These are phyloP conservation scores for Aphidoletes aphidimyza DNA, from an alignment of 2,888 invertebrate genomes.

Conservation along the genomic window DNA sequence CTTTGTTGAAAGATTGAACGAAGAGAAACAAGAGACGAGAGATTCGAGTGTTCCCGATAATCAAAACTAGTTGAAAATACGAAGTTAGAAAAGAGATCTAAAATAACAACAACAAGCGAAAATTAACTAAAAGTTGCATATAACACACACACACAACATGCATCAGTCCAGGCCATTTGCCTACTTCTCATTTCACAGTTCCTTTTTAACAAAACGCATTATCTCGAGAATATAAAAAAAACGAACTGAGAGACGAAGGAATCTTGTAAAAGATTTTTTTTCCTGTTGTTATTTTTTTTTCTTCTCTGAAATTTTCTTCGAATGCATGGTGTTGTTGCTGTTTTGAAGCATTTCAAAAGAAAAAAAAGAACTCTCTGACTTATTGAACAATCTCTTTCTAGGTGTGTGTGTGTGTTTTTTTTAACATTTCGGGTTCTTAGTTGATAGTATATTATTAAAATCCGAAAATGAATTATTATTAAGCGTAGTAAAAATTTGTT, in stretches of 20 bases:
- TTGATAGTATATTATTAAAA: slow-evolving; percentile 43
- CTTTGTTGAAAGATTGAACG: background rate
- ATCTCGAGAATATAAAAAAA: background rate
- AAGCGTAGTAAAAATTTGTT: slow-evolving; percentile 47
- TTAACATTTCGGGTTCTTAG: background rate
- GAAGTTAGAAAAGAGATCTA: background rate
- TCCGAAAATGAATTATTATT: slow-evolving; percentile 53
- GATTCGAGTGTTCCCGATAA: background rate
- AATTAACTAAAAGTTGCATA: slow-evolving; percentile 50
- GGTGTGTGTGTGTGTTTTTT: background rate
- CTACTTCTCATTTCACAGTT: slow-evolving; percentile 34
- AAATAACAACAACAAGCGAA: slow-evolving; percentile 14
- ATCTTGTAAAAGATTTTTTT: too few species aligned
- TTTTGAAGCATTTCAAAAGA: too few species aligned
- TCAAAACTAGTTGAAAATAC: slow-evolving; percentile 3
- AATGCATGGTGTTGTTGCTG: background rate
- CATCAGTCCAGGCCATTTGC: background rate
- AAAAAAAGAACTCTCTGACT: too few species aligned
- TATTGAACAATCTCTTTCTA: slow-evolving; percentile 35
- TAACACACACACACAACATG: background rate
- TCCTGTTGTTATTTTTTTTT: slow-evolving; percentile 40
- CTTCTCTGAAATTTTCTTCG: slow-evolving; percentile 44
- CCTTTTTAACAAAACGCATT: slow-evolving; percentile 21
- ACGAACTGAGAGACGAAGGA: too few species aligned
- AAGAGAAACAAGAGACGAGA: too few species aligned